Conservation (phyloP, 2,888 invertebrate species). For the Ormyrus rosae region DNA sequence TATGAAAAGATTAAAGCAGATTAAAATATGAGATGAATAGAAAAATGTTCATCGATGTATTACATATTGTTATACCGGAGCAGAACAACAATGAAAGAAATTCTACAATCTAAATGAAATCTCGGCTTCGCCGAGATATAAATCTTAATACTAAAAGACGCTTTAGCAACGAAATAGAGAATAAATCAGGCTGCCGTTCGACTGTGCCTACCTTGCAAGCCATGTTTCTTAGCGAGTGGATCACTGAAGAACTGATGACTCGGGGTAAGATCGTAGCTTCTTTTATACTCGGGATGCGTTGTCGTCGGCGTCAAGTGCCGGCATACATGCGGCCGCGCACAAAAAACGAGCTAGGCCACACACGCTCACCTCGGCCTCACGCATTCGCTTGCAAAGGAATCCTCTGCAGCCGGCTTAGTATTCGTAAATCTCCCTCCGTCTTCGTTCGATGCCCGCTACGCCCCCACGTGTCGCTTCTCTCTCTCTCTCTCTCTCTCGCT, state of each 20-base stretch:
- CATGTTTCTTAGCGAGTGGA: conserved; percentile 54
- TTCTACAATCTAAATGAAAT: too few species aligned
- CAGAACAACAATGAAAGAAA: too few species aligned
- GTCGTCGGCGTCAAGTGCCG: too few species aligned
- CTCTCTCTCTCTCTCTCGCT: background rate
- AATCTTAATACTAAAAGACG: too few species aligned
- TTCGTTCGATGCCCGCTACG: background rate
- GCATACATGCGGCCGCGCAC: too few species aligned
- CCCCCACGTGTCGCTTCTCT: background rate
- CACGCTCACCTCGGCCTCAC: background rate
- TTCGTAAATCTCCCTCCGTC: conserved; percentile 2
- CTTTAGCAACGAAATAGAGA: too few species aligned
- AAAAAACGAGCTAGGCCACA: conserved; percentile 1
- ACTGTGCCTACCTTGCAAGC: conserved; percentile 50
- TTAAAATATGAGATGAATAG: too few species aligned
- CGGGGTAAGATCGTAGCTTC: conserved; percentile 52
- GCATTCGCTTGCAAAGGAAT: background rate
- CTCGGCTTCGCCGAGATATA: too few species aligned
- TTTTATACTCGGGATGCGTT: conserved; percentile 52
- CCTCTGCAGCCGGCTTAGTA: background rate
- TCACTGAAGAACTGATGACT: conserved; percentile 56
- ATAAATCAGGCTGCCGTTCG: too few species aligned
- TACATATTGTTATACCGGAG: too few species aligned
- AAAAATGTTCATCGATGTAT: too few species aligned
- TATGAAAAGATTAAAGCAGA: too few species aligned